Conservation (phyloP, 2,888 invertebrate species). For the Amphiduros pacificus region DNA sequence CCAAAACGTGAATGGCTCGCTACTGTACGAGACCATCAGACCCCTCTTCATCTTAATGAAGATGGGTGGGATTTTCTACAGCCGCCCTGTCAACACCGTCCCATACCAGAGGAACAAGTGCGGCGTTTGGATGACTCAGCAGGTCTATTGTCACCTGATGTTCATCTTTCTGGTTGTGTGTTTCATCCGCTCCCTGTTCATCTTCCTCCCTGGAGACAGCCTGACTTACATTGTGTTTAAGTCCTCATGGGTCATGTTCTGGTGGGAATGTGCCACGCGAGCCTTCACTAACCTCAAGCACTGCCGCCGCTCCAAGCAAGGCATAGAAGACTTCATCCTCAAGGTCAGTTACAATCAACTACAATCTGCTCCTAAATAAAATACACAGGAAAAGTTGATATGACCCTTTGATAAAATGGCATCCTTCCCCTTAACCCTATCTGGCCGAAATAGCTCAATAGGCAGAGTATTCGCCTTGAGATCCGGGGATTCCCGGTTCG, state of each 20-base stretch:
- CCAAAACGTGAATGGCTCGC: too few relatives aligned
- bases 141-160: neutral
- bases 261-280: neutral
- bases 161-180: neutral
- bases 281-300: neutral
- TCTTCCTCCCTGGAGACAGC: neutral
- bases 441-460: too few relatives aligned
- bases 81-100: too few relatives aligned
- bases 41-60: conserved; percentile 6
- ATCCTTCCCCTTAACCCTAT: too few relatives aligned
- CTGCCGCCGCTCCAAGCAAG: neutral
- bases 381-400: too few relatives aligned
- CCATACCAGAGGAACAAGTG: too few relatives aligned
- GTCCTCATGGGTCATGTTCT: neutral
- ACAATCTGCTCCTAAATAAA: too few relatives aligned
- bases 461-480: too few relatives aligned
- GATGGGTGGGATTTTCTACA: neutral
- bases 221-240: neutral
- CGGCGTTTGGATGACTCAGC: too few relatives aligned
- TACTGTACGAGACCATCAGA: neutral
- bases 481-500: too few relatives aligned
- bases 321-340: neutral
- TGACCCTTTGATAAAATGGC: too few relatives aligned
- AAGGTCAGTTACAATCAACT: too few relatives aligned
- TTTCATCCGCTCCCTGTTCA: neutral